Percentiles rank a stretch among this genome's conserved stretches.
Evolutionary conservation across 2,797 vertebrate genomes (phyloP).

Genomic region (Helostoma temminkii): DNA sequence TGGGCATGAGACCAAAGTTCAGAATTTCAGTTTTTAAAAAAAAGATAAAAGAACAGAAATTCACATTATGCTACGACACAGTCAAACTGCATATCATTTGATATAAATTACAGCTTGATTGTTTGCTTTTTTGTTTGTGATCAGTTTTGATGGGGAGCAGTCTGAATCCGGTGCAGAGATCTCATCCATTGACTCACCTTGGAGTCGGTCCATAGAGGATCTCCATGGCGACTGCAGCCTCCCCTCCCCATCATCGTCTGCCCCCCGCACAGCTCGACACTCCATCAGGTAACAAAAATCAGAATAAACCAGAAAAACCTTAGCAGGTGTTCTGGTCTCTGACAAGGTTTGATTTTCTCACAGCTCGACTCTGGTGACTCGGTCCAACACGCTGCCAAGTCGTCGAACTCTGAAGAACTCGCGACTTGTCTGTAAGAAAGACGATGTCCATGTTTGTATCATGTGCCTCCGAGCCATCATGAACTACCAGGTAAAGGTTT

Average conservation of each 20-base stretch:
- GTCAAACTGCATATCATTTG: background rate
- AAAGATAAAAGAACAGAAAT: too few species aligned
- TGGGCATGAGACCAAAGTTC: too few species aligned
- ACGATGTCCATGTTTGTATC: constrained; percentile 97
- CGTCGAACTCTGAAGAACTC: constrained; percentile 95
- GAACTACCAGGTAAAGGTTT: constrained; percentile 95
- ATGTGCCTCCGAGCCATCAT: constrained; percentile 98
- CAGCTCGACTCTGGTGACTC: constrained; percentile 79
- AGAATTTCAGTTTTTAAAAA: too few species aligned
- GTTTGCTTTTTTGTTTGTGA: background rate
- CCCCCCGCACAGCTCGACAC: constrained; percentile 88
- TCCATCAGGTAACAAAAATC: constrained; percentile 81
- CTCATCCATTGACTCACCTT: constrained; percentile 91
- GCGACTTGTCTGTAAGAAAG: constrained; percentile 94
- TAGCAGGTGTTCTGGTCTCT: background rate
- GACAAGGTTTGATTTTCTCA: background rate
- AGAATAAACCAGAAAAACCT: background rate
- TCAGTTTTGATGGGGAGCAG: constrained; percentile 93
- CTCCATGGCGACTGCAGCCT: constrained; percentile 93
- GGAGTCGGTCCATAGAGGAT: constrained; percentile 97
- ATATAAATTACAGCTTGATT: too few species aligned
- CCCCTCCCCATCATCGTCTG: constrained; percentile 90
- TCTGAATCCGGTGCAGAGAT: constrained; percentile 89
- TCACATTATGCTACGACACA: too few species aligned
- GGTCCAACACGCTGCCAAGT: constrained; percentile 95